Conservation (phyloP, 2,888 invertebrate genomes). For the Conistra vaccinii region DNA sequence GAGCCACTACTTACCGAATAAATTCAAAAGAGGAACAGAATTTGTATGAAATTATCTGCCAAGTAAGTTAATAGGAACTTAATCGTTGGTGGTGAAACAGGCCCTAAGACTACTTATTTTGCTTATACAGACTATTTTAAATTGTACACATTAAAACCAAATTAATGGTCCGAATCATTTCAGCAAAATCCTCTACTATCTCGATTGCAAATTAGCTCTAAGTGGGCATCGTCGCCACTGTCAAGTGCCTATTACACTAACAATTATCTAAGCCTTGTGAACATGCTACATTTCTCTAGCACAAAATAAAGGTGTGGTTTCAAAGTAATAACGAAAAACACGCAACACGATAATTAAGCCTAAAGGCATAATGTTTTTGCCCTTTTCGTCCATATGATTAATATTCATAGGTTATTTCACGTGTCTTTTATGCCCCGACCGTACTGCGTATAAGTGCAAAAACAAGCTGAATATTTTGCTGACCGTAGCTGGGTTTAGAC, state of each 20-base stretch:
- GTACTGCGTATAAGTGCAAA: constrained; percentile 47
- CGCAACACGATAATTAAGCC: constrained; percentile 64
- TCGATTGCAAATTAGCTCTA: constrained; percentile 10
- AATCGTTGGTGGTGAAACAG: no score
- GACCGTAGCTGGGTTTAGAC: constrained; percentile 23
- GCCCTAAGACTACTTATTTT: neutral
- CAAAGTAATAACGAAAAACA: constrained; percentile 51
- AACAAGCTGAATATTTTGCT: constrained; percentile 52
- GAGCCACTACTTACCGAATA: no score
- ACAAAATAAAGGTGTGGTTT: constrained; percentile 43
- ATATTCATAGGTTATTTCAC: constrained; percentile 65
- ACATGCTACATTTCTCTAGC: constrained; percentile 33
- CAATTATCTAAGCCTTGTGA: constrained; percentile 33
- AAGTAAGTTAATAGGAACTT: no score
- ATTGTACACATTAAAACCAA: neutral
- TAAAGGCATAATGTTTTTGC: constrained; percentile 57
- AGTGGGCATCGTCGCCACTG: constrained; percentile 10
- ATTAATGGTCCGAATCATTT: neutral
- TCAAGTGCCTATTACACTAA: constrained; percentile 29
- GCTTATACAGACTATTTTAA: neutral
- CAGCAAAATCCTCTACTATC: neutral
- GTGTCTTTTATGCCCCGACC: constrained; percentile 51
- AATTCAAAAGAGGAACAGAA: no score
- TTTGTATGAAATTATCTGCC: no score
- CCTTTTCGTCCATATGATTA: constrained; percentile 59